phyloP scores from a whole-genome alignment of 2,888 invertebrate genomes.

The Agriotes lineatus region DNA sequence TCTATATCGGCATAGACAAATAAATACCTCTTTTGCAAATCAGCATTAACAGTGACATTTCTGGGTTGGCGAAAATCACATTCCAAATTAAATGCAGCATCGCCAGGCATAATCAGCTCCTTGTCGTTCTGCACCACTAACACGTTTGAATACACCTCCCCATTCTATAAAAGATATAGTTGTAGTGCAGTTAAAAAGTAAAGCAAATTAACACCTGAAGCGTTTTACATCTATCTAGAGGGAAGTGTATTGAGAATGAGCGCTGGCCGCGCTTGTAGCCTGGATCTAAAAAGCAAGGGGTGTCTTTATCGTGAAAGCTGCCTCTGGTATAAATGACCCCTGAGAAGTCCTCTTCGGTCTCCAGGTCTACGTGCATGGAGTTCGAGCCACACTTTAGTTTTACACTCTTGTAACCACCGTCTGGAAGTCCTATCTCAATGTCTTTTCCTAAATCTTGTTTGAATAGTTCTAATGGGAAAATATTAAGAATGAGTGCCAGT shows the following conservation, averaged over 20 bases:
- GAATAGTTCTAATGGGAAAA: conserved; percentile 61
- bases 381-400: conserved; percentile 71
- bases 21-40: conserved; percentile 4
- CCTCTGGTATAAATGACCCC: conserved; percentile 76
- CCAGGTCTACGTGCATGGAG: conserved; percentile 67
- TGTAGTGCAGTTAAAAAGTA: no score
- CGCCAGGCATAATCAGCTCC: conserved; percentile 74
- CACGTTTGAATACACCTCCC: conserved; percentile 72
- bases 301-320: conserved; percentile 70
- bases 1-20: no score
- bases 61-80: conserved; percentile 73
- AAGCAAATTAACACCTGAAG: conserved; percentile 65
- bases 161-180: no score
- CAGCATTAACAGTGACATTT: conserved; percentile 65
- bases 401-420: conserved; percentile 71
- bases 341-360: conserved; percentile 70
- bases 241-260: conserved; percentile 69
- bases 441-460: conserved; percentile 70
- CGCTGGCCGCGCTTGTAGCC: conserved; percentile 62
- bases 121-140: conserved; percentile 77
- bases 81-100: conserved; percentile 75
- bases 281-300: conserved; percentile 71
- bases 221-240: conserved; percentile 71
- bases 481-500: conserved; percentile 2
- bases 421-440: conserved; percentile 71